Evolutionary conservation across 2,113 vertebrate genomes (phyloP).

Genomic region (Dasyurus viverrinus): DNA sequence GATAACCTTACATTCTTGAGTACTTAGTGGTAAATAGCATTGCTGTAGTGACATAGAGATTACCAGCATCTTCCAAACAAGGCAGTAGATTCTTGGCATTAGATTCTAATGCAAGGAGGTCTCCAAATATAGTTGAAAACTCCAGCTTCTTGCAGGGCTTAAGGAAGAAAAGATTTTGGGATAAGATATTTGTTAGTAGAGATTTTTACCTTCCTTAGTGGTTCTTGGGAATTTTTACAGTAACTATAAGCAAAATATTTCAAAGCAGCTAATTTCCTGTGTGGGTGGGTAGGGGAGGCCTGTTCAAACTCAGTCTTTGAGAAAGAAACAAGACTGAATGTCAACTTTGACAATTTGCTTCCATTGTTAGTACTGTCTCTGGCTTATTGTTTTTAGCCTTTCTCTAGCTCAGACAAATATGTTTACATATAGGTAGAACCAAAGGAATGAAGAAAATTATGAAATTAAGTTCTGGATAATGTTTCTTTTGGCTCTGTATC

Average conservation of each 20-base stretch:
- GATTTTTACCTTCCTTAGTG: not conserved
- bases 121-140: too few species aligned
- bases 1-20: not conserved
- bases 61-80: not conserved
- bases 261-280: not conserved
- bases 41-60: not conserved
- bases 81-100: not conserved
- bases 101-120: too few species aligned
- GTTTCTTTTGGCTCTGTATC: too few species aligned
- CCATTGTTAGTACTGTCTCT: not conserved
- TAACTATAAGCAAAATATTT: not conserved
- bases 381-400: not conserved
- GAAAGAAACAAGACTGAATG: not conserved
- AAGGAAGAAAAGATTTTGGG: too few species aligned
- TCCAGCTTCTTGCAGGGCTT: too few species aligned
- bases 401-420: not conserved
- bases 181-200: too few species aligned
- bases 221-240: not conserved
- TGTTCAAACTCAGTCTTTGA: not conserved
- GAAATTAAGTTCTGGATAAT: not conserved
- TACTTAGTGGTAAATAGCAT: not conserved
- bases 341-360: not conserved
- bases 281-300: too few species aligned
- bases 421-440: not conserved
- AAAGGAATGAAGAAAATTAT: not conserved